Base-by-base conservation (phyloP, 2,888 invertebrate genomes). In the Nebria brevicollis region DNA sequence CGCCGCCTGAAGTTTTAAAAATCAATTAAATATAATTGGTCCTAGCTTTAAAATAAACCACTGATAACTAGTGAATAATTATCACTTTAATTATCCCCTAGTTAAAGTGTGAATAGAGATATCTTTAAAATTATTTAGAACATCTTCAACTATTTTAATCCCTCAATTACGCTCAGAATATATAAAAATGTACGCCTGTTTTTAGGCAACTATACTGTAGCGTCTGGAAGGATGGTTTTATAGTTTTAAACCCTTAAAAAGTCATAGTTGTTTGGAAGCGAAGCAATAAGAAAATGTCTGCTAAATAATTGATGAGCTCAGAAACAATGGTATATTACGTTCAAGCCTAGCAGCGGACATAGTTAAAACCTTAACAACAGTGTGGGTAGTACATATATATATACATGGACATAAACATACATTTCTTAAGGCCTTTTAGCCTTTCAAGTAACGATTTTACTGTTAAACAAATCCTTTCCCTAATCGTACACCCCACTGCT, bases 1-100 rank as follows among this genome's bases (percentile, higher is more conserved):
- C 13, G 7, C 54, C 54, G 54, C 54, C 54, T 54, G 13, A 11
- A 54, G 54, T 54, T 54, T 54, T 54, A 54, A 54, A 13, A 54
- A 54, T 54, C 54, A 54, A 54, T 54, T 54, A 54, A 54, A 54
- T 54, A 54, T 54, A 54, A 54, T 54, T 54, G 54, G 54, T 54
- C 54, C 7, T 11, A 54, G 11, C 7, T 54, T 54, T 54, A 54
- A 54, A 54, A 54, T 54, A 54, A 54, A 11, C 54, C 54, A 11
- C 54, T 6, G 54, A 54, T 54, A 54, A 54, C 54, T 54, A 54
- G 54, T 54, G 54, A 54, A 54, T 54, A 54, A 54, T 54, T 54
- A 54, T 54, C 54, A 54, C 54, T 54, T 54, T 54, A 54, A 54
- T 54, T 54, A 54, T 54, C 54, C 34, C 54, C 8, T 54, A 13